A percentile compares a stretch with the other conserved stretches of the same genome.
These are phyloP conservation scores for Sminthurides bifidus DNA, from an alignment of 1,140 invertebrate genomes.

Conservation along the genomic window DNA sequence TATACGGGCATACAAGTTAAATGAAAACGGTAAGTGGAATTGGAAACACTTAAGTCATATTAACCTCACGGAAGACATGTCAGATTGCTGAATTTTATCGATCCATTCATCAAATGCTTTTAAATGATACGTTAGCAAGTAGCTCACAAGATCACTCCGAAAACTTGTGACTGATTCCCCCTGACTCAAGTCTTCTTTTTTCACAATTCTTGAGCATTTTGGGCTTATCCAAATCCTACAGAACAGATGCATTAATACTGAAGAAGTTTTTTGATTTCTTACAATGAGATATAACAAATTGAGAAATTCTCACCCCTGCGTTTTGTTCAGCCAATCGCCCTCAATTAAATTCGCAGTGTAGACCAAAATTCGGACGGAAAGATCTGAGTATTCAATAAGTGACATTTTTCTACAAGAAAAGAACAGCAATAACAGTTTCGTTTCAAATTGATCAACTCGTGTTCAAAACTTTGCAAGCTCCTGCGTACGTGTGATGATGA, in stretches of 20 bases:
- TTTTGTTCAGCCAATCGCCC: conserved; percentile 85
- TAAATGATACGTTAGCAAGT: conserved; percentile 55
- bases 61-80: conserved; percentile 71
- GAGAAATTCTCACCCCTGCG: conserved; percentile 59
- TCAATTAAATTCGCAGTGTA: conserved; percentile 85
- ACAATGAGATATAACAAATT: background rate
- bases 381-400: conserved; percentile 68
- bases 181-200: conserved; percentile 32
- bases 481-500: conserved; percentile 70
- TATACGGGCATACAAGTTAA: background rate
- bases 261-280: background rate
- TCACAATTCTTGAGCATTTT: conserved; percentile 47
- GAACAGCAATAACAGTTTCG: conserved; percentile 17
- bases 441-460: background rate
- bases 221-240: conserved; percentile 76
- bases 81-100: conserved; percentile 53
- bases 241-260: conserved; percentile 17
- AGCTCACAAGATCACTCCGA: conserved; percentile 69
- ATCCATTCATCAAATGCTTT: conserved; percentile 57
- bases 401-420: conserved; percentile 65
- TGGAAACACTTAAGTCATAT: conserved; percentile 40
- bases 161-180: conserved; percentile 77
- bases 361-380: conserved; percentile 68
- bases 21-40: background rate
- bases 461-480: background rate